Base-by-base conservation (phyloP, 23 tunicate genomes). In the Ciona savignyi region DNA sequence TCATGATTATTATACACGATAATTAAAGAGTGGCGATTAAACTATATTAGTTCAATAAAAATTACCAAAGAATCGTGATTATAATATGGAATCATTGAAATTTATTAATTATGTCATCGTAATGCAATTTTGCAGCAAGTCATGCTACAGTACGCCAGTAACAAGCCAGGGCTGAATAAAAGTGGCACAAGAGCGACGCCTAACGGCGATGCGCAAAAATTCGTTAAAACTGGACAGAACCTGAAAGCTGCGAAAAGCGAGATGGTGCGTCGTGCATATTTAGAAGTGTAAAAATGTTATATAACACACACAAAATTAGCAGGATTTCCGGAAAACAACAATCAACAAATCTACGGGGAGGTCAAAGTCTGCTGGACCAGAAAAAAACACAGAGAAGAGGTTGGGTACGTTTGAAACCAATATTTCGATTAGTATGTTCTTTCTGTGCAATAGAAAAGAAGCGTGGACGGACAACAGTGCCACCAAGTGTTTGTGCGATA, bases 121-220 rank as follows among this genome's bases (percentile, higher is more conserved):
- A 15, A 42, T 42, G 15, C 56, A 42, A n/a, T n/a, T n/a, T 63
- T 63, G 68, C 68, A 69, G 73, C 73, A 69, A 69, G 26, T 33
- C 23, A 69, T 69, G 73, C 51, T 69, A 20, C 73, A 69, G 34
- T 69, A 69, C 51, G 73, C 73, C 21, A 33, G 51, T 33, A 27
- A 69, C 34, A 69, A 35, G 34, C 42, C 42, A 31, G 73, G 73
- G 1, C 51, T 69, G 20, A 3, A 30, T 2, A 33, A 33, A 1
- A 32, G 26, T 2, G 15, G 73, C 23, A 69, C 2, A 23, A 2
- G 33, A 2, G 33, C 4, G 73, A n/a, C n/a, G n/a, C 34, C 51
- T 6, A 31, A 23, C 2, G 33, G 24, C 24, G 51, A 33, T 23
- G 56, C 15, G 2, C 68, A 25, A 63, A 63, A 63, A 21, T 23